These are phyloP conservation scores for Meloidogyne chitwoodi DNA, from an alignment of 1,140 invertebrate species.

Conservation along the genomic window DNA sequence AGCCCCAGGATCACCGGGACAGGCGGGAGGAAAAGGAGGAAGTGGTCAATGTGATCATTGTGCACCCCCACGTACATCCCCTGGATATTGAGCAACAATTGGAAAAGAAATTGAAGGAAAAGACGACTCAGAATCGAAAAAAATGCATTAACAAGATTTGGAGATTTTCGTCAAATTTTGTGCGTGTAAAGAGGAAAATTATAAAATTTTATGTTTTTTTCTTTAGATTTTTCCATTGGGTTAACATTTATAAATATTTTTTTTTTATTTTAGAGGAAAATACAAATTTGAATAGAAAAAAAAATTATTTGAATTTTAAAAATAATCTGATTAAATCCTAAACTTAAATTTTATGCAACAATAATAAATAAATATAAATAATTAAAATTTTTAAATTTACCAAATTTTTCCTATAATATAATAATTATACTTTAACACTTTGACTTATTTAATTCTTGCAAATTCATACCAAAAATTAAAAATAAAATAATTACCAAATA, in stretches of 20 bases:
- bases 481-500: too few relatives aligned
- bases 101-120: conserved; percentile 10
- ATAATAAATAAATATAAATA: too few relatives aligned
- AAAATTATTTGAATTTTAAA: too few relatives aligned
- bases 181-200: background rate
- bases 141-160: background rate
- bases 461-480: too few relatives aligned
- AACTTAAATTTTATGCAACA: too few relatives aligned
- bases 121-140: background rate
- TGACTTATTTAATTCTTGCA: too few relatives aligned
- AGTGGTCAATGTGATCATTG: conserved; percentile 5
- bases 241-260: background rate
- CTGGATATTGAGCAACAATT: conserved; percentile 12
- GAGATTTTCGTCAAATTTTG: background rate
- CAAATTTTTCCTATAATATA: too few relatives aligned
- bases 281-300: too few relatives aligned
- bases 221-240: background rate
- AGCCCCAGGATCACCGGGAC: conserved; percentile 6
- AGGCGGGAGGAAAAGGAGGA: background rate
- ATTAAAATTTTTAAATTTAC: too few relatives aligned
- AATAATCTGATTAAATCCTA: too few relatives aligned
- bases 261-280: too few relatives aligned
- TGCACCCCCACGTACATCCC: conserved; percentile 14
- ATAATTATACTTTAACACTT: too few relatives aligned
- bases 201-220: background rate